Percentiles rank a stretch among this genome's conserved stretches.
Conservation (phyloP, 2,113 vertebrate genomes). For the Nyctereutes procyonoides region DNA sequence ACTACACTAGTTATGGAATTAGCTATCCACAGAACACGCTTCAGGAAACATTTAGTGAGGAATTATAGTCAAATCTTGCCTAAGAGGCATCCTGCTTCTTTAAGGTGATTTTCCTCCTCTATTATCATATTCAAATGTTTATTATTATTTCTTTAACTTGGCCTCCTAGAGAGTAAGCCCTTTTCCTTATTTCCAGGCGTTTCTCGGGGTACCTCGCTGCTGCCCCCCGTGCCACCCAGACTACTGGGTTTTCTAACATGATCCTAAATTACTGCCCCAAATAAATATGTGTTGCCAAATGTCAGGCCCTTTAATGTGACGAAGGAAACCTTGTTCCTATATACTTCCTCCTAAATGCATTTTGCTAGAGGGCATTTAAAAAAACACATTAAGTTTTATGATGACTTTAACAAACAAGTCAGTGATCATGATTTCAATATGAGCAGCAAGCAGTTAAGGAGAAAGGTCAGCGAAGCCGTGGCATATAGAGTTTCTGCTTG, state of each 20-base stretch:
- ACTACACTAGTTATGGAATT: not conserved
- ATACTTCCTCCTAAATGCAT: constrained; percentile 70
- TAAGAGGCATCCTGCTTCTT: not conserved
- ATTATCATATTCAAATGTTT: constrained; percentile 18
- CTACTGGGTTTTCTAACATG: constrained; percentile 27
- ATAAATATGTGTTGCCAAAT: constrained; percentile 28
- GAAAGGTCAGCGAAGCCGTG: constrained; percentile 43
- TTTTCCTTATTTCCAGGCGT: not conserved
- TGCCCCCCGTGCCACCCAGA: not conserved
- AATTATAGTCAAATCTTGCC: constrained; percentile 1
- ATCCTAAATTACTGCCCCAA: constrained; percentile 43
- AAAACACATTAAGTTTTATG: constrained; percentile 78
- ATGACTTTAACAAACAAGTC: constrained; percentile 77
- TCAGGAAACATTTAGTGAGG: not conserved
- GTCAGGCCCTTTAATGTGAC: constrained; percentile 56
- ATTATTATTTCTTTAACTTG: not conserved
- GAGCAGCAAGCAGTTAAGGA: constrained; percentile 33
- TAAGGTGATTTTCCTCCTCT: constrained; percentile 35
- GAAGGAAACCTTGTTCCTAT: constrained; percentile 38
- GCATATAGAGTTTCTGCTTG: constrained; percentile 63
- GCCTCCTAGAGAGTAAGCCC: not conserved
- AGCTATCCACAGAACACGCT: not conserved
- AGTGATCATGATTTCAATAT: constrained; percentile 68
- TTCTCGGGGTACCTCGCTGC: not conserved
- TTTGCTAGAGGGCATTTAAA: constrained; percentile 73